Evolutionary conservation across 2,888 invertebrate genomes (phyloP).

Genomic region (Spatulosminthurus flaviceps): DNA sequence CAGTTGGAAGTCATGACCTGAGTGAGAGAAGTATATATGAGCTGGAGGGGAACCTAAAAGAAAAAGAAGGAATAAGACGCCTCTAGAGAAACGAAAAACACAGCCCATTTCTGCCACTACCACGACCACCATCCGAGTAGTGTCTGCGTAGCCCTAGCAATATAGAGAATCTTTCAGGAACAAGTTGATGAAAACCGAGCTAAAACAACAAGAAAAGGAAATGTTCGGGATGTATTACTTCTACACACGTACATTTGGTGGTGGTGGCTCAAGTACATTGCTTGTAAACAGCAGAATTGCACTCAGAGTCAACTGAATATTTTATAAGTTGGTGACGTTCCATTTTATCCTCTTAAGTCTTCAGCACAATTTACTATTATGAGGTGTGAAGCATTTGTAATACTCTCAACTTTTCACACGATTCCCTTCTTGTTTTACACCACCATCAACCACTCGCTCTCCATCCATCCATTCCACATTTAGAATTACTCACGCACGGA

Average conservation of each 20-base stretch:
- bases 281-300: conserved; percentile 18
- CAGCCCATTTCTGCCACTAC: no score
- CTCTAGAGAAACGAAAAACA: no score
- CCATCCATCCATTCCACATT: neutral
- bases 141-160: no score
- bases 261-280: neutral
- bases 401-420: conserved; percentile 27
- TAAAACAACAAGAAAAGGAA: neutral
- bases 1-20: no score
- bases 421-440: neutral
- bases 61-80: no score
- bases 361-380: conserved; percentile 12
- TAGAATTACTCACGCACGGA: neutral
- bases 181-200: neutral
- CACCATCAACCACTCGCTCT: neutral
- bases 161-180: no score
- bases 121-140: no score
- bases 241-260: no score
- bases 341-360: conserved; percentile 13
- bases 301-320: conserved; percentile 17
- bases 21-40: no score
- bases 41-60: no score
- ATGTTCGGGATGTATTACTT: neutral
- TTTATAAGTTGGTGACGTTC: conserved; percentile 30
- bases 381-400: conserved; percentile 35